These are phyloP conservation scores for Hypsopygia costalis DNA, from an alignment of 2,888 invertebrate genomes.

Conservation along the genomic window DNA sequence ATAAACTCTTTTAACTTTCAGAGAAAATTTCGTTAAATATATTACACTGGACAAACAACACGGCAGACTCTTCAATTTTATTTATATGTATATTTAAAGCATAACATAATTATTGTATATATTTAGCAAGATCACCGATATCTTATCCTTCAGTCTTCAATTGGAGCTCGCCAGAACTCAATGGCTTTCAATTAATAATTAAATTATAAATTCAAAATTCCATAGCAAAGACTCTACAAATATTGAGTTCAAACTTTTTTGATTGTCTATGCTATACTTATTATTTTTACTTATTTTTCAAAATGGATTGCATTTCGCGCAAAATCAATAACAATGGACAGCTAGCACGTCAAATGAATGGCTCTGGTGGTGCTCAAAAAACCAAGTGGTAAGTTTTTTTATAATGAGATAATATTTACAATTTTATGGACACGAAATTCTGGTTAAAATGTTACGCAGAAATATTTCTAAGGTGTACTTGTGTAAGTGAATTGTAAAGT, in stretches of 20 bases:
- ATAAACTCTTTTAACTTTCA: too few species aligned
- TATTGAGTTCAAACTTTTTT: slow-evolving; percentile 9
- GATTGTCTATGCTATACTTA: slow-evolving; percentile 41
- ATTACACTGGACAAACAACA: background rate
- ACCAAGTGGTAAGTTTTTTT: slow-evolving; percentile 49
- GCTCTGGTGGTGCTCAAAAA: slow-evolving; percentile 38
- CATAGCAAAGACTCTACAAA: slow-evolving; percentile 6
- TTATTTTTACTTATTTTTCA: slow-evolving; percentile 34
- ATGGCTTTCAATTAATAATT: slow-evolving; percentile 16
- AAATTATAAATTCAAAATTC: slow-evolving; percentile 7
- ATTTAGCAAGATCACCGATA: slow-evolving; percentile 33
- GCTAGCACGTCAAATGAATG: slow-evolving; percentile 58
- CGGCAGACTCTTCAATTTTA: too few species aligned
- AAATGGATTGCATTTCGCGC: slow-evolving; percentile 65
- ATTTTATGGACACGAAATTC: too few species aligned
- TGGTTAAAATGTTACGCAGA: too few species aligned
- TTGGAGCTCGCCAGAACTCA: slow-evolving; percentile 49
- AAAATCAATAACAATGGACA: slow-evolving; percentile 57
- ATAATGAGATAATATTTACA: too few species aligned
- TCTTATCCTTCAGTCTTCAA: slow-evolving; percentile 60
- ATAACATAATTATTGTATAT: slow-evolving; percentile 13
- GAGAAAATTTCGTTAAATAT: too few species aligned
- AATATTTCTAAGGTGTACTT: too few species aligned
- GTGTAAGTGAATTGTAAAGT: too few species aligned
- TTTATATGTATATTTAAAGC: too few species aligned